Evolutionary conservation across 2,888 invertebrate genomes (phyloP).

Genomic region (Belgica antarctica): DNA sequence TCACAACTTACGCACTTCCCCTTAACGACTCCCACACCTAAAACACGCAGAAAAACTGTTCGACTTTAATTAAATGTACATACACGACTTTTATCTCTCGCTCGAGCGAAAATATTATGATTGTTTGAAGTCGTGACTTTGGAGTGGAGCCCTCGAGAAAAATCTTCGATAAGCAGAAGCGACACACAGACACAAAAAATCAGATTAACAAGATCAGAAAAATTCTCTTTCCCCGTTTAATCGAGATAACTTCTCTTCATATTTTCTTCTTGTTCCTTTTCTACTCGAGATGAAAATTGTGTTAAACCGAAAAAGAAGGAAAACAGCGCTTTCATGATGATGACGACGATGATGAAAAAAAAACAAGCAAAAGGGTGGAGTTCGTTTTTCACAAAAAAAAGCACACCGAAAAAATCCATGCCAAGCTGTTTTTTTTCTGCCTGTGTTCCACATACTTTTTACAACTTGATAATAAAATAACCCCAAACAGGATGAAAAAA

Average conservation of each 20-base stretch:
- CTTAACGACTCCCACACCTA: not conserved
- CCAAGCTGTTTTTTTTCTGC: conserved; percentile 25
- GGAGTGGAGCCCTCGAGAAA: conserved; percentile 30
- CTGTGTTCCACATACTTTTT: conserved; percentile 26
- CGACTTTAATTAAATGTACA: conserved; percentile 1
- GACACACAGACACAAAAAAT: not conserved
- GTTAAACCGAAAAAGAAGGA: conserved; percentile 20
- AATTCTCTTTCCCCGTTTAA: not conserved
- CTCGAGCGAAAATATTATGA: conserved; percentile 29
- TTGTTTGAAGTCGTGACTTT: conserved; percentile 41
- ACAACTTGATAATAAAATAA: conserved; percentile 43
- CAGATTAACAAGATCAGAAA: not conserved
- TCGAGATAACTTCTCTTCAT: not conserved
- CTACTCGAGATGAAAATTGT: conserved; percentile 2
- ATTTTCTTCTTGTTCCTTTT: too few relatives aligned
- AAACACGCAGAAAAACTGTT: not conserved
- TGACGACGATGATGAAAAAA: conserved; percentile 43
- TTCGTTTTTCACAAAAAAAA: conserved; percentile 36
- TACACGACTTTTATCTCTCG: not conserved
- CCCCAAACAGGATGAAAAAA: conserved; percentile 23
- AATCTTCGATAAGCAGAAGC: conserved; percentile 28
- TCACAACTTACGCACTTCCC: not conserved
- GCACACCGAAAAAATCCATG: conserved; percentile 32
- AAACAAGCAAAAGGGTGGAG: conserved; percentile 44
- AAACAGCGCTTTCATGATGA: conserved; percentile 30